Conservation (phyloP, 2,113 vertebrate species). For the Formicarius rufipectus region DNA sequence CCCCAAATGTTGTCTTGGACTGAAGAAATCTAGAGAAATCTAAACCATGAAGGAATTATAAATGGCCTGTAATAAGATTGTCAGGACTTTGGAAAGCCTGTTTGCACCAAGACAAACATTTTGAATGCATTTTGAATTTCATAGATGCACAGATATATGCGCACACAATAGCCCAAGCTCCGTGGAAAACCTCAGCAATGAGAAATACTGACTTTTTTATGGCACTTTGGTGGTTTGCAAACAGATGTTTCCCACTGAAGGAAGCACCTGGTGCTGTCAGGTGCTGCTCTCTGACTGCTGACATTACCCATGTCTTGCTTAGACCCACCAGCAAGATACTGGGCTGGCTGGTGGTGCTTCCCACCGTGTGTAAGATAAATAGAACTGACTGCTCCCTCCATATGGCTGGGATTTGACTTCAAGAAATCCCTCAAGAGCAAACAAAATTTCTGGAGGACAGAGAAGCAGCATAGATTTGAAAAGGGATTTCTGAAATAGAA, state of each 20-base stretch:
- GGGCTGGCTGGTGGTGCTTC: slow-evolving; percentile 35
- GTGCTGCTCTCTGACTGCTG: not conserved
- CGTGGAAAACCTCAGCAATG: not conserved
- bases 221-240: not conserved
- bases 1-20: not conserved
- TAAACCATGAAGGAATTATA: not conserved
- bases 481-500: not conserved
- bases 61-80: not conserved
- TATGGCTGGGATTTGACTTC: slow-evolving; percentile 47
- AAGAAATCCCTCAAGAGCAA: slow-evolving; percentile 44
- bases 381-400: slow-evolving; percentile 52
- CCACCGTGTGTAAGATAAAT: slow-evolving; percentile 44
- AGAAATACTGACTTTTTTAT: not conserved
- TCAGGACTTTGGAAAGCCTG: not conserved
- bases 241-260: slow-evolving; percentile 45
- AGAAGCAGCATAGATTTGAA: not conserved
- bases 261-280: not conserved
- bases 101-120: not conserved
- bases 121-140: not conserved
- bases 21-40: not conserved
- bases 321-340: slow-evolving; percentile 38
- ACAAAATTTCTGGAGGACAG: slow-evolving; percentile 36
- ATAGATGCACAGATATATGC: accelerated
- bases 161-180: not conserved
- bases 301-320: slow-evolving; percentile 6